These are phyloP conservation scores for Acrobasis consociella DNA, from an alignment of 2,888 invertebrate species.

Conservation along the genomic window DNA sequence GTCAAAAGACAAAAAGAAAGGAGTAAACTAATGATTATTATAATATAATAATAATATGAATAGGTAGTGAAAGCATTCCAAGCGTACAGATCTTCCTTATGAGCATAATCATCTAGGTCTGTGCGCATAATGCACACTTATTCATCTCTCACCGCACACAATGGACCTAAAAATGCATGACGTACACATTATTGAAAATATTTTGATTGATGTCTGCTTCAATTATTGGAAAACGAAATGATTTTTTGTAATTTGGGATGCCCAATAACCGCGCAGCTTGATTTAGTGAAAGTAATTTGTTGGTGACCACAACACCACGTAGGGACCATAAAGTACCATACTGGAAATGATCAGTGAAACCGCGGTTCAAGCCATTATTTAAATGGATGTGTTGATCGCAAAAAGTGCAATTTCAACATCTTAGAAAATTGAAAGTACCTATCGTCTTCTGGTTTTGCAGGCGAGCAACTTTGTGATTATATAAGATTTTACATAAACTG, in stretches of 20 bases:
- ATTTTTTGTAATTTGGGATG: constrained; percentile 43
- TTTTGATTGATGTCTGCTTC: constrained; percentile 38
- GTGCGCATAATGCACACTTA: constrained; percentile 19
- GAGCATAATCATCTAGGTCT: too few species aligned
- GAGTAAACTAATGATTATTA: too few species aligned
- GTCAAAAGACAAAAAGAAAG: too few species aligned
- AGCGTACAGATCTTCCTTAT: not conserved
- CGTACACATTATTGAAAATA: constrained; percentile 34
- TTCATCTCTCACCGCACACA: constrained; percentile 28
- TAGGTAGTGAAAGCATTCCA: constrained; percentile 27
- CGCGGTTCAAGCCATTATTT: constrained; percentile 37
- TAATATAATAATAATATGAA: too few species aligned
- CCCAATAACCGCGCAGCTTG: constrained; percentile 44
- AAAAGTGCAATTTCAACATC: constrained; percentile 26
- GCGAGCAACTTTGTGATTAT: not conserved
- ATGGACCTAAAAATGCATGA: constrained; percentile 31
- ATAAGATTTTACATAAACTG: not conserved
- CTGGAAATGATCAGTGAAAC: constrained; percentile 42
- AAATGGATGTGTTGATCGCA: constrained; percentile 29
- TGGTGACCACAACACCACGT: constrained; percentile 54
- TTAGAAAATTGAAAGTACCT: constrained; percentile 16
- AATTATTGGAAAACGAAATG: constrained; percentile 47
- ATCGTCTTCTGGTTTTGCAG: not conserved
- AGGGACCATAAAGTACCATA: constrained; percentile 45
- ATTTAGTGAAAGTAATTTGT: constrained; percentile 67